Conservation (phyloP, 2,797 vertebrate species). For the Coendou prehensilis region DNA sequence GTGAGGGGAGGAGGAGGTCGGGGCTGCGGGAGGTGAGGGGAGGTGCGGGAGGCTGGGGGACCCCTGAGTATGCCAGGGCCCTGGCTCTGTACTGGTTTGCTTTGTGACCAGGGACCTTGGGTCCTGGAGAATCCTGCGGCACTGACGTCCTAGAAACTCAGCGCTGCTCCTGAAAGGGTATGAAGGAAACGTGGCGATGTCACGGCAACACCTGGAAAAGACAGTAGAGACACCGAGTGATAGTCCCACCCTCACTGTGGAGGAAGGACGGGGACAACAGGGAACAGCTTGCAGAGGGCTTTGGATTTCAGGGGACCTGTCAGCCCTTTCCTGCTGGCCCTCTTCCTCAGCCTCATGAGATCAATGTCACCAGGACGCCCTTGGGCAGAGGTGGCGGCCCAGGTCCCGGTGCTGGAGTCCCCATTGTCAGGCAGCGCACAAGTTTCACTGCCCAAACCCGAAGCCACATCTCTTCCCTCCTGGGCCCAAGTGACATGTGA, state of each 20-base stretch:
- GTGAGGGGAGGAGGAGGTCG: neutral
- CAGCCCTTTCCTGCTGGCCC: neutral
- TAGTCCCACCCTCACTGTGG: no score
- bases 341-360: neutral
- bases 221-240: neutral
- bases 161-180: neutral
- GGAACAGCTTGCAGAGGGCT: accelerated
- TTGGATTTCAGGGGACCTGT: no score
- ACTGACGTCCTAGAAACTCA: neutral
- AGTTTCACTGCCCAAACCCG: neutral
- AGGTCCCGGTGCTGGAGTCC: neutral
- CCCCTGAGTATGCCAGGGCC: neutral
- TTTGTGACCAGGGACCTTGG: neutral
- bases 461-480: neutral
- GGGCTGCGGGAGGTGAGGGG: neutral
- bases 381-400: neutral
- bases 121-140: neutral
- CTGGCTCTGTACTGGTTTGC: neutral
- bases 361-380: accelerated
- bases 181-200: neutral
- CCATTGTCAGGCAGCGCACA: neutral
- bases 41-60: neutral
- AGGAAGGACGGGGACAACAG: neutral
- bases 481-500: neutral
- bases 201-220: neutral